Base-by-base conservation (phyloP, 1,140 invertebrate species). In the Melitaea cinxia region DNA sequence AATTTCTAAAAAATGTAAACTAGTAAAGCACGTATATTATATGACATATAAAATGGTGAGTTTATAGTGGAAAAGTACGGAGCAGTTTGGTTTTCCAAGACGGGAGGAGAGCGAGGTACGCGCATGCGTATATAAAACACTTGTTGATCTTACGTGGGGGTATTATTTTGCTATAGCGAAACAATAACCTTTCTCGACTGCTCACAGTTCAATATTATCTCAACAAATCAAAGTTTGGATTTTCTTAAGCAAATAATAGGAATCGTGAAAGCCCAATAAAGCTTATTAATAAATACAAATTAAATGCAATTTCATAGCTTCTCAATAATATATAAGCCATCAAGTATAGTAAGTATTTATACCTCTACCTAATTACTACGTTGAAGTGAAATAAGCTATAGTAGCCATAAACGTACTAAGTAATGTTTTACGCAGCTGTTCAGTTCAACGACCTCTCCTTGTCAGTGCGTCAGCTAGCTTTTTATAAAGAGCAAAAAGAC, bases 401-500 rank as follows among this genome's bases (percentile, higher is more conserved):
- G 23, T 58, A 65, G 47, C 47, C 45, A 57, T 56, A 56, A 56
- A 65, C 53, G 54, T 26, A 65, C 54, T 37, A 57, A 57, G 24
- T 57, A 70, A 53, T 57, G 28, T 26, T 65, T 52, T 50, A 70
- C 75, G 71, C 71, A 75, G 62, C 75, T 77, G 75, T 71, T 59
- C 54, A 63, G 86, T 73, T 89, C 83, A 82, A 67, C 70, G 80
- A 87, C 79, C 83, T 70, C 67, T 70, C 54, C 21, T 65, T 72
- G 72, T 75, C 57, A 78, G 68, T 85, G 83, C 84, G 84, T 89
- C 83, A 87, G 76, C 77, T 84, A 81, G 77, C 81, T 78, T 77
- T 83, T 83, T 82, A 85, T 83, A 85, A 86, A 86, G 78, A 79
- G 80, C 83, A 88, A 86, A 85, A 86, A 86, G 78, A 79, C 79